Conservation (phyloP, 2,888 invertebrate species). For the Polydrusus tereticollis region DNA sequence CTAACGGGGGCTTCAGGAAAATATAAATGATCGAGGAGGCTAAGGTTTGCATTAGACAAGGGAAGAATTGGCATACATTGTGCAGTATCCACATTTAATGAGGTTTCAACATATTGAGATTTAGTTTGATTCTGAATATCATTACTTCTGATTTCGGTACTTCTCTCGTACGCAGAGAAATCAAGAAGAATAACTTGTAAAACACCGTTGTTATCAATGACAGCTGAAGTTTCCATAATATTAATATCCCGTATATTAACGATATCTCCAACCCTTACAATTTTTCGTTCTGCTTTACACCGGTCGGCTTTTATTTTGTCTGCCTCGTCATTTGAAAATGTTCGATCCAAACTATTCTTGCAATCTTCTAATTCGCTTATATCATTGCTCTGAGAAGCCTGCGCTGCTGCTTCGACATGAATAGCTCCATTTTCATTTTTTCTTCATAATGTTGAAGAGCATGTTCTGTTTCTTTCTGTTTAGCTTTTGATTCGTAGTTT, state of each 20-base stretch:
- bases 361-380: too few species aligned
- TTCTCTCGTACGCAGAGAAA: too few species aligned
- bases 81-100: neutral
- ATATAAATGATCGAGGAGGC: constrained; percentile 15
- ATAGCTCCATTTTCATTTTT: constrained; percentile 18
- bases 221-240: neutral
- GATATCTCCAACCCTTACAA: constrained; percentile 1
- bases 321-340: too few species aligned
- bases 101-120: neutral
- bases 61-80: neutral
- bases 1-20: constrained; percentile 25
- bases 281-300: too few species aligned
- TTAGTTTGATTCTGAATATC: too few species aligned
- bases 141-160: too few species aligned
- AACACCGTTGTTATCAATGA: neutral
- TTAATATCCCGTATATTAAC: constrained; percentile 5
- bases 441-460: constrained; percentile 8
- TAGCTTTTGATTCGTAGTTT: neutral
- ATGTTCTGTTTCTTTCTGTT: neutral
- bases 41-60: neutral
- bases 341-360: too few species aligned
- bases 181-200: neutral
- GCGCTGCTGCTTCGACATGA: neutral
- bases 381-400: neutral
- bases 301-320: too few species aligned